Conservation (phyloP, 1,140 invertebrate species). For the Euwallacea fornicatus region DNA sequence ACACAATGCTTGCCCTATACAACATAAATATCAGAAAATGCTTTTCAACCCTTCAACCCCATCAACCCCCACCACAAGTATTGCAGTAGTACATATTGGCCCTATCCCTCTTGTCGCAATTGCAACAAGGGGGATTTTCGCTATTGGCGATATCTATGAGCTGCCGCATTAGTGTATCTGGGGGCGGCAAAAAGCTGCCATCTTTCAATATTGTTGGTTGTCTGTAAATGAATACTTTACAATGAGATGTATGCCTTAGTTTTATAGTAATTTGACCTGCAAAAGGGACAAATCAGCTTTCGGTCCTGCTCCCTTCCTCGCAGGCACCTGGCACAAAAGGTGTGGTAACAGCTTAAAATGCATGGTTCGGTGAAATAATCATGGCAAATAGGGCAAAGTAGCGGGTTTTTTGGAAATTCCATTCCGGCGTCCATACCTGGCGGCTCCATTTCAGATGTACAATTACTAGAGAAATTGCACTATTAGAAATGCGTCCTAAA, state of each 20-base stretch:
- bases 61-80: constrained; percentile 60
- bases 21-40: constrained; percentile 16
- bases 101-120: constrained; percentile 69
- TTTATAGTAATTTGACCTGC: constrained; percentile 57
- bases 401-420: constrained; percentile 59
- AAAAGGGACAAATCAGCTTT: constrained; percentile 66
- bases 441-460: constrained; percentile 46
- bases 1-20: constrained; percentile 70
- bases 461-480: constrained; percentile 37
- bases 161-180: constrained; percentile 65
- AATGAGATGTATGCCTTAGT: neutral
- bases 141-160: constrained; percentile 67
- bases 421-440: constrained; percentile 48
- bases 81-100: constrained; percentile 70
- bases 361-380: constrained; percentile 70
- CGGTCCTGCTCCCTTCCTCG: constrained; percentile 62
- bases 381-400: constrained; percentile 68
- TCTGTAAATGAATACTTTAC: constrained; percentile 49
- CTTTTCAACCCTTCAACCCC: constrained; percentile 23
- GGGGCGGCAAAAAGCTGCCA: constrained; percentile 60
- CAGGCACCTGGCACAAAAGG: constrained; percentile 68
- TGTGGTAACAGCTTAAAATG: constrained; percentile 69
- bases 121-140: constrained; percentile 70
- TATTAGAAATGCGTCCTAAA: too few species aligned
- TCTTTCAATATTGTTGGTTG: constrained; percentile 65